Conservation (phyloP, 2,113 vertebrate species). For the Glaucidium brasilianum region DNA sequence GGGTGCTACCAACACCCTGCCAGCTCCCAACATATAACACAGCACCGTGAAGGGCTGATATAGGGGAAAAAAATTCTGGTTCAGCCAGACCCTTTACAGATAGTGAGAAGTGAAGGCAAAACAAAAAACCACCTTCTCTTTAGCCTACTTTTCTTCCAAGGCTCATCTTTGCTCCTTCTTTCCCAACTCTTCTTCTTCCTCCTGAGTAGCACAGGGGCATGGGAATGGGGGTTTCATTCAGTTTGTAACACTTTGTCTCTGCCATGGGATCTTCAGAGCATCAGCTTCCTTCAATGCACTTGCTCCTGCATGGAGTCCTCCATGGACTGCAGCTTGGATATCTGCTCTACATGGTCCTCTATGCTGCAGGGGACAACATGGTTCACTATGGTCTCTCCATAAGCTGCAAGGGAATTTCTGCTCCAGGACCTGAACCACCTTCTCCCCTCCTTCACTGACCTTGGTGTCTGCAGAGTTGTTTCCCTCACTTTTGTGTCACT, state of each 20-base stretch:
- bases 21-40: too few species aligned
- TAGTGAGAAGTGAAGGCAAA: not conserved
- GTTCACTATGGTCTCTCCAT: not conserved
- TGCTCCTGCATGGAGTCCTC: accelerated
- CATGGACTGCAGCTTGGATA: accelerated
- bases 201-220: not conserved
- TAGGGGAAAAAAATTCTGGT: too few species aligned
- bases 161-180: not conserved
- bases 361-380: not conserved
- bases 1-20: too few species aligned
- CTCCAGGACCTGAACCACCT: accelerated
- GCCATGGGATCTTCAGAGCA: not conserved
- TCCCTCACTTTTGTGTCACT: not conserved
- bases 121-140: not conserved
- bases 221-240: not conserved
- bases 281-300: not conserved
- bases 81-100: too few species aligned
- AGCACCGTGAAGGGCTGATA: too few species aligned
- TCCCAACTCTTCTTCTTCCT: not conserved
- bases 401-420: not conserved
- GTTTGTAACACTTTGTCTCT: not conserved
- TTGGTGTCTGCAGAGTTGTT: not conserved
- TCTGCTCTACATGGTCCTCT: not conserved
- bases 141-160: not conserved
- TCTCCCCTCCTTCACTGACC: not conserved